Percentiles rank a stretch among this genome's conserved stretches.
Conservation (phyloP, 2,888 invertebrate species). For the Nycteola revayana region DNA sequence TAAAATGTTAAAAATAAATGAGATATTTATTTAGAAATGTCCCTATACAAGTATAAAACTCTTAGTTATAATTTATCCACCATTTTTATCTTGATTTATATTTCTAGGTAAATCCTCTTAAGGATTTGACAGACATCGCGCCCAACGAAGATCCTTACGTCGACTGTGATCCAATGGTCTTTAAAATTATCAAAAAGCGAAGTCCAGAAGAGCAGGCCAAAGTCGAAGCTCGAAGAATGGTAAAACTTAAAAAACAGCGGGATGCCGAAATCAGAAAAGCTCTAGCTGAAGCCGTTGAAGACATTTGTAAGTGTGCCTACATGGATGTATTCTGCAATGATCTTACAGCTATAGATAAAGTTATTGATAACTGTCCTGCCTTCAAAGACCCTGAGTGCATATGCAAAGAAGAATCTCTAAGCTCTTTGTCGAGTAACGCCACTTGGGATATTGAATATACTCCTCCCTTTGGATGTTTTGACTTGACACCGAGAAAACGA, state of each 20-base stretch:
- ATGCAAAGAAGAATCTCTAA: conserved; percentile 64
- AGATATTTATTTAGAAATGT: no score
- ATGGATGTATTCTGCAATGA: conserved; percentile 78
- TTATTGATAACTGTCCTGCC: conserved; percentile 69
- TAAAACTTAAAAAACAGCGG: conserved; percentile 78
- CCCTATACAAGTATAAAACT: no score
- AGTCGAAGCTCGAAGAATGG: conserved; percentile 76
- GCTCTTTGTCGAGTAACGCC: conserved; percentile 80
- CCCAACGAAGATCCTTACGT: conserved; percentile 85
- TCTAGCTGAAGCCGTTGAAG: conserved; percentile 67
- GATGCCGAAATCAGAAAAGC: conserved; percentile 76
- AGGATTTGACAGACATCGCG: conserved; percentile 80
- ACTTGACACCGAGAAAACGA: conserved; percentile 76
- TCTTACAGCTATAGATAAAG: conserved; percentile 65
- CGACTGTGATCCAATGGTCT: conserved; percentile 85
- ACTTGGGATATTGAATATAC: conserved; percentile 88
- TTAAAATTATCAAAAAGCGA: conserved; percentile 84
- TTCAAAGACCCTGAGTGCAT: conserved; percentile 71
- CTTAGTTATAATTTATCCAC: no score
- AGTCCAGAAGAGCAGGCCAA: conserved; percentile 79
- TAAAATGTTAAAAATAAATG: no score
- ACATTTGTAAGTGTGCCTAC: conserved; percentile 77
- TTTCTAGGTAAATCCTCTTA: conserved; percentile 83
- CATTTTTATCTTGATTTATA: no score
- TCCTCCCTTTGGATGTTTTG: conserved; percentile 86